These are phyloP conservation scores for Psettodes erumei DNA, from an alignment of 2,113 vertebrate species.

Conservation along the genomic window DNA sequence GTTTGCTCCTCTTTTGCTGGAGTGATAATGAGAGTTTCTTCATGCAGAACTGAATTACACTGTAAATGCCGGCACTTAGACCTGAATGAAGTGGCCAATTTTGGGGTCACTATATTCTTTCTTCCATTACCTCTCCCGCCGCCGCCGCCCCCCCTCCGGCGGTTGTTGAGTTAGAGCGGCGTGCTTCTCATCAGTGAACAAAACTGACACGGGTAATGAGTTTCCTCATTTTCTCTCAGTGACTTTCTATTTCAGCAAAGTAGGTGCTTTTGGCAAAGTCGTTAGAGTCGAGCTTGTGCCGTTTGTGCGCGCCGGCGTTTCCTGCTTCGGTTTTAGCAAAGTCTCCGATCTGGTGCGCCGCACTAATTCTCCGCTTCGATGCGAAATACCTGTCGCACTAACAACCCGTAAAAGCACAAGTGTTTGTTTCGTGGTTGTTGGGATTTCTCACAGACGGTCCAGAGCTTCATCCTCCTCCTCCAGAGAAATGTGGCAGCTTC, in stretches of 20 bases:
- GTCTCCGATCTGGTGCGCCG: slow-evolving; percentile 31
- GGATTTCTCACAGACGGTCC: no score
- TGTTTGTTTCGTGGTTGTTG: no score
- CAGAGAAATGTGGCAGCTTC: no score
- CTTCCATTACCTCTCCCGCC: slow-evolving; percentile 3
- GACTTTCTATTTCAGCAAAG: slow-evolving; percentile 52
- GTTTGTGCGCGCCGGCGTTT: slow-evolving; percentile 19
- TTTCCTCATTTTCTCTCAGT: slow-evolving; percentile 65
- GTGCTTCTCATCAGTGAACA: slow-evolving; percentile 66
- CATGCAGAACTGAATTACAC: slow-evolving; percentile 25
- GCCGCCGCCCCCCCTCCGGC: slow-evolving; percentile 39
- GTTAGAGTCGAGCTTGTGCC: slow-evolving; percentile 38
- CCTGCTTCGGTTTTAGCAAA: slow-evolving; percentile 3
- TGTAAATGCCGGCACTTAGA: slow-evolving; percentile 43
- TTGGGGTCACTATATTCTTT: slow-evolving; percentile 12
- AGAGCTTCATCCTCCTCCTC: no score
- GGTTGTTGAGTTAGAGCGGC: slow-evolving; percentile 41
- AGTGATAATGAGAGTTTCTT: slow-evolving; percentile 31
- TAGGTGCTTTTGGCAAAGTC: slow-evolving; percentile 67
- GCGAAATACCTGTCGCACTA: neutral
- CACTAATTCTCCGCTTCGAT: slow-evolving; percentile 2
- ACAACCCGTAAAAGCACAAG: neutral
- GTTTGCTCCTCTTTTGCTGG: neutral
- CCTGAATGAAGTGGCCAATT: slow-evolving; percentile 49
- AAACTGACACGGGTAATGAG: slow-evolving; percentile 73